A percentile compares a stretch with the other conserved stretches of the same genome.
Conservation (phyloP, 2,797 vertebrate genomes). For the Anabacerthia variegaticeps region DNA sequence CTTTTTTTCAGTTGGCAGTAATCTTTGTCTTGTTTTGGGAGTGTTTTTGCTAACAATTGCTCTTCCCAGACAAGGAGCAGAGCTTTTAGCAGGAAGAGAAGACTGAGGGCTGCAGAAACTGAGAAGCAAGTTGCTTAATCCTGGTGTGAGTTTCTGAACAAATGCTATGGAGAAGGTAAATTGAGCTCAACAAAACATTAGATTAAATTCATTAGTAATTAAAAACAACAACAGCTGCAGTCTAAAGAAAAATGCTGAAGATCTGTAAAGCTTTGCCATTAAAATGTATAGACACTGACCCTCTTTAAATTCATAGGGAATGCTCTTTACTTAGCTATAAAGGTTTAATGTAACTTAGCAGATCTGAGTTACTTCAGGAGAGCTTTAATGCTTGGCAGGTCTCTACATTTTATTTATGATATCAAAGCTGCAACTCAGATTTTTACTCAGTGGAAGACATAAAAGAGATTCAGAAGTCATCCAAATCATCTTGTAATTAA, state of each 20-base stretch:
- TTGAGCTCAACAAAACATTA: conserved; percentile 73
- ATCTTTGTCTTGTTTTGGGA: background rate
- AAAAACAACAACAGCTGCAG: conserved; percentile 71
- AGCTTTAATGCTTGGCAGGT: conserved; percentile 87
- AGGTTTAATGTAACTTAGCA: conserved; percentile 89
- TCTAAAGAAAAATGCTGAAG: conserved; percentile 48
- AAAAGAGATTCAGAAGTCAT: conserved; percentile 94
- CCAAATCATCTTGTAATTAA: conserved; percentile 99
- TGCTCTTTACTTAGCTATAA: conserved; percentile 84
- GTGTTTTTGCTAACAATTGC: background rate
- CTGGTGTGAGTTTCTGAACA: conserved; percentile 53
- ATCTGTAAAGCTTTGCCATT: conserved; percentile 49
- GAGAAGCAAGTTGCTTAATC: background rate
- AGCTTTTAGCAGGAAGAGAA: background rate
- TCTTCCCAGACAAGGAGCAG: background rate
- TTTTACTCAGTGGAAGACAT: conserved; percentile 96
- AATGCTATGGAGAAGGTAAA: conserved; percentile 72
- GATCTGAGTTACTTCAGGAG: conserved; percentile 82
- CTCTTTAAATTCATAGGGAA: conserved; percentile 87
- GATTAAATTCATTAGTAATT: conserved; percentile 75
- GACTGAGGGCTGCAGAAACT: background rate
- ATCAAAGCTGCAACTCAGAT: conserved; percentile 92
- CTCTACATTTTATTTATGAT: conserved; percentile 97
- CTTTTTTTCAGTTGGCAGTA: background rate
- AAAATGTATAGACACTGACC: conserved; percentile 75